A percentile compares a stretch with the other conserved stretches of the same genome.
These are phyloP conservation scores for Pandemis corylana DNA, from an alignment of 2,888 invertebrate genomes.

Conservation along the genomic window DNA sequence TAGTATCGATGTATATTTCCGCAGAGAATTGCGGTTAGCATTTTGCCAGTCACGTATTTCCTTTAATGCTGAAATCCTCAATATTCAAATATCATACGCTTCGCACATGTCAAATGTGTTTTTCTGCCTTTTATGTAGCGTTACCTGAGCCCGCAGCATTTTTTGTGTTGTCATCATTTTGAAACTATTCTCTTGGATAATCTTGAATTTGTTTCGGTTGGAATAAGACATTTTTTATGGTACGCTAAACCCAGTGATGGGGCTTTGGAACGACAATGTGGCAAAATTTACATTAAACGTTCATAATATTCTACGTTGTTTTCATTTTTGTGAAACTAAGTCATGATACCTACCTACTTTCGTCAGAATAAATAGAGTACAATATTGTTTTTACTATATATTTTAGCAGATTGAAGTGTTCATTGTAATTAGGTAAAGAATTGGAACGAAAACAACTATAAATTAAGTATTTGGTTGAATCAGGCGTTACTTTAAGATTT, in stretches of 20 bases:
- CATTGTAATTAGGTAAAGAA: too few species aligned
- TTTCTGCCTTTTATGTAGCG: slow-evolving; percentile 36
- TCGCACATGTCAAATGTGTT: slow-evolving; percentile 59
- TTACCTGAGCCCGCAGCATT: slow-evolving; percentile 7
- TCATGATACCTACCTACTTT: neutral
- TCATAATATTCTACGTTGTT: neutral
- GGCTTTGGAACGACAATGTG: neutral
- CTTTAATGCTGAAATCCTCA: slow-evolving; percentile 50
- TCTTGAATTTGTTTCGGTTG: slow-evolving; percentile 1
- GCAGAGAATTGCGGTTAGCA: slow-evolving; percentile 21
- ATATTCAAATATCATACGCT: slow-evolving; percentile 60
- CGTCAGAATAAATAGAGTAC: too few species aligned
- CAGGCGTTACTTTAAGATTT: too few species aligned
- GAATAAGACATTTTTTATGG: neutral
- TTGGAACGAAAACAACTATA: too few species aligned
- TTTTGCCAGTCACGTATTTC: slow-evolving; percentile 43
- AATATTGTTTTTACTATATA: too few species aligned
- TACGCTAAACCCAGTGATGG: neutral
- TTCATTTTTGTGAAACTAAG: neutral
- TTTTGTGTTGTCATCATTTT: slow-evolving; percentile 36
- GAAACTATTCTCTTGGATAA: slow-evolving; percentile 10
- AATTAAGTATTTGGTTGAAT: too few species aligned
- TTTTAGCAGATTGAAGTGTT: too few species aligned
- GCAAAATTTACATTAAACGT: too few species aligned
- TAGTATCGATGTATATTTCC: slow-evolving; percentile 13